Base-by-base conservation (phyloP, 2,888 invertebrate genomes). In the Trisateles emortualis region DNA sequence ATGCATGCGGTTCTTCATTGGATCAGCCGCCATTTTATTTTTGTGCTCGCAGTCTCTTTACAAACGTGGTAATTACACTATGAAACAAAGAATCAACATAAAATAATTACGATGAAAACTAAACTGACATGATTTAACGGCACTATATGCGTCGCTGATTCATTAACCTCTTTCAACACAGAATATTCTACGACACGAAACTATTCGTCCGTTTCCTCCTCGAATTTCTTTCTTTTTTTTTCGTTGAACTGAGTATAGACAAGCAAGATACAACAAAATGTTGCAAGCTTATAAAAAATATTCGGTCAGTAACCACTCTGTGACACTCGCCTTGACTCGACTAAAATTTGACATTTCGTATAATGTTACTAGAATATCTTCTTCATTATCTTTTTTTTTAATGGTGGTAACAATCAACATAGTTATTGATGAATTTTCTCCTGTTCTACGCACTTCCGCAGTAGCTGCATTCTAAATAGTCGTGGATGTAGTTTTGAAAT, bases 1-100 rank as follows among this genome's bases (percentile, higher is more conserved):
- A 93, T 97, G 96, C 95, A 97, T 96, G 93, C 98, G 96, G 95
- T 96, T 96, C 94, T 96, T 96, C 93, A 94, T 94, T 92, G 94
- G 94, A 91, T 95, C 95, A 88, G 95, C 95, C 95, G 95, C 95
- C 96, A 96, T 96, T 95, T 95, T 96, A 91, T 83, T 82, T 85
- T 83, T 84, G 83, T 86, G 84, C 78, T 87, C 76, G 79, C 81
- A 81, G 83, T 81, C 79, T 78, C 76, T 76, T 78, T 79, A 72
- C 69, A 76, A 79, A 86, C 83, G 85, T 84, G 76, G 72, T 79
- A 78, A 84, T 83, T 86, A 86, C 83, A 88, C 89, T 84, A 86
- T 82, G 76, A 86, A 90, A 88, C 81, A 85, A 90, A 87, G 76
- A 78, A 84, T 75, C 76, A 90, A 89, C 85, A 80, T 84, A 88